phyloP scores from a whole-genome alignment of 2,888 invertebrate genomes.

The Cynaeus angustus region DNA sequence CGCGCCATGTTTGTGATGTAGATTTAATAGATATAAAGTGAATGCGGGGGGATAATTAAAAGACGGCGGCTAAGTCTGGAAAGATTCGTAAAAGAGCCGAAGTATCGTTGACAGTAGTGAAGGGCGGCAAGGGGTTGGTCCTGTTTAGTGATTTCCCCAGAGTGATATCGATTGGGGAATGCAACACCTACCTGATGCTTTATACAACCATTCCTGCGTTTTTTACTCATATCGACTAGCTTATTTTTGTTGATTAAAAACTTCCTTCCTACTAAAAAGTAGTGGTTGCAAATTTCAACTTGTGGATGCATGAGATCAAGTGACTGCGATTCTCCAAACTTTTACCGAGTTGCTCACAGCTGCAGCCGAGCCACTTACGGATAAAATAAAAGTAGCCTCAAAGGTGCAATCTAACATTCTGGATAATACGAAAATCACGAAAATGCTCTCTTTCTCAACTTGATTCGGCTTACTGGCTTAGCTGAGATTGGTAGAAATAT shows the following conservation, averaged over 20 bases:
- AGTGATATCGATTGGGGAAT: constrained; percentile 70
- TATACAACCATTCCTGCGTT: constrained; percentile 38
- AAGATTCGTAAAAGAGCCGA: constrained; percentile 55
- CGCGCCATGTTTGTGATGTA: constrained; percentile 52
- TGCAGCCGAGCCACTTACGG: constrained; percentile 36
- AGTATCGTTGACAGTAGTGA: constrained; percentile 61
- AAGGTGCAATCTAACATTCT: constrained; percentile 54
- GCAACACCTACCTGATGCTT: constrained; percentile 65
- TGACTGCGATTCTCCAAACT: constrained; percentile 34
- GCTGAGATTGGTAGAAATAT: constrained; percentile 2
- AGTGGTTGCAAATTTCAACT: constrained; percentile 5
- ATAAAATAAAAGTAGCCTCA: constrained; percentile 49
- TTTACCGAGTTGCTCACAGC: constrained; percentile 39
- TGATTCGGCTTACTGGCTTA: too few species aligned
- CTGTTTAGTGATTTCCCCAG: constrained; percentile 71
- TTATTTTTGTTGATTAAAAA: constrained; percentile 48
- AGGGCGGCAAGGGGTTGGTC: constrained; percentile 60
- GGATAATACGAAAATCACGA: constrained; percentile 53
- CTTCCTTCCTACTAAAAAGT: constrained; percentile 25
- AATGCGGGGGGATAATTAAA: constrained; percentile 61
- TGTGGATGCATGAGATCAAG: constrained; percentile 21
- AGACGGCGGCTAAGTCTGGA: constrained; percentile 62
- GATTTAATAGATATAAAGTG: constrained; percentile 58
- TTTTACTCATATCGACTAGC: constrained; percentile 20
- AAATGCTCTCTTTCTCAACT: constrained; percentile 33